Conservation (phyloP, 2,888 invertebrate genomes). For the Drosophila subquinaria region DNA sequence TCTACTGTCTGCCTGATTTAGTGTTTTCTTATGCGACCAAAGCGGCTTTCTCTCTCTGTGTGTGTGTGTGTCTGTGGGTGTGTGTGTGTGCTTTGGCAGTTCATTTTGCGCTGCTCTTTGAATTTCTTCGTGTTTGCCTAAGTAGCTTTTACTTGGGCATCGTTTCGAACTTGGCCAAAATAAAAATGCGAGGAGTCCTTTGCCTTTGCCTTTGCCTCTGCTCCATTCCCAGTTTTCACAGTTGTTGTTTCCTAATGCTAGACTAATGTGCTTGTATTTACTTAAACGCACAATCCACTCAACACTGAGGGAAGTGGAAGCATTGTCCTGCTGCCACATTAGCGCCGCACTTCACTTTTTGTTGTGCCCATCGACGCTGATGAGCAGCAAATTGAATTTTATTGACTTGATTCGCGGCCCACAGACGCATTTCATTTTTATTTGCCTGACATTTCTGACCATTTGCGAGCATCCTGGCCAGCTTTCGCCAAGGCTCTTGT, state of each 20-base stretch:
- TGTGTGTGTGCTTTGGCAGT: slow-evolving; percentile 27
- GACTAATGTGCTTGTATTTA: slow-evolving; percentile 78
- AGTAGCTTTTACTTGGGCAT: slow-evolving; percentile 50
- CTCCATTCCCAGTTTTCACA: background rate
- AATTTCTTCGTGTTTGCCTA: slow-evolving; percentile 46
- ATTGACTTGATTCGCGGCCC: slow-evolving; percentile 69
- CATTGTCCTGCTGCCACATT: slow-evolving; percentile 54
- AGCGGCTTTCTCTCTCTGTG: slow-evolving; percentile 30
- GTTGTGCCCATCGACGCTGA: slow-evolving; percentile 48
- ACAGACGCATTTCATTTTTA: slow-evolving; percentile 46
- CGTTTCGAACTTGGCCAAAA: slow-evolving; percentile 24
- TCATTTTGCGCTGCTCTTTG: slow-evolving; percentile 53
- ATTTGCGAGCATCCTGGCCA: slow-evolving; percentile 5
- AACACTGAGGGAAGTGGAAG: background rate
- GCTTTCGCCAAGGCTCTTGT: slow-evolving; percentile 30
- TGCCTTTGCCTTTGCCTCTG: slow-evolving; percentile 14
- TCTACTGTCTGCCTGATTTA: slow-evolving; percentile 35
- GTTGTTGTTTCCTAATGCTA: slow-evolving; percentile 32
- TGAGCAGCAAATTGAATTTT: slow-evolving; percentile 76
- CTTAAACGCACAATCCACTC: slow-evolving; percentile 62
- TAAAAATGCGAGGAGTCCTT: slow-evolving; percentile 27
- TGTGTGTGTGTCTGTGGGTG: slow-evolving; percentile 1
- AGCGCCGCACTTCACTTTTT: slow-evolving; percentile 56
- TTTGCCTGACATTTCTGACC: slow-evolving; percentile 43
- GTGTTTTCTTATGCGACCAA: slow-evolving; percentile 36